Conservation (phyloP, 2,113 vertebrate species). For the Anser cygnoides region DNA sequence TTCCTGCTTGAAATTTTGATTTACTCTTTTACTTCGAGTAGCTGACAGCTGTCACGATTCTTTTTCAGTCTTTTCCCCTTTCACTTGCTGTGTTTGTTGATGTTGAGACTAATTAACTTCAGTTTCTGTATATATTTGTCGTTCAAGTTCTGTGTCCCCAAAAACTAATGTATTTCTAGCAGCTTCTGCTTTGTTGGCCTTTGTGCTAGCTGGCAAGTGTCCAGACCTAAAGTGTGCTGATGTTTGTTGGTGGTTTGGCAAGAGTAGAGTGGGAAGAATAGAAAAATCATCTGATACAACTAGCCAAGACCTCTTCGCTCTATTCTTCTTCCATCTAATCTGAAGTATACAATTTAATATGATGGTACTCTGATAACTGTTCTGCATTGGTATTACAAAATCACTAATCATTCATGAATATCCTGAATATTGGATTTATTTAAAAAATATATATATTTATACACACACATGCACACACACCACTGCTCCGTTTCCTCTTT, state of each 20-base stretch:
- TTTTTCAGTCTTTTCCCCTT: neutral
- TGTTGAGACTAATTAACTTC: neutral
- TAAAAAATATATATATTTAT: neutral
- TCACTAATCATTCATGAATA: neutral
- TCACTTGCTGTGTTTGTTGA: neutral
- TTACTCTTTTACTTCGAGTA: neutral
- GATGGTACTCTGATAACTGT: neutral
- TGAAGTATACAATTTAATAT: neutral
- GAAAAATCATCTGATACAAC: neutral
- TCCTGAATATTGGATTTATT: neutral
- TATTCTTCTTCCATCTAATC: neutral
- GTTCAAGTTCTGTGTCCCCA: neutral
- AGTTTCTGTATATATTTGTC: neutral
- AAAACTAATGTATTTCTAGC: neutral
- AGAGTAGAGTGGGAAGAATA: neutral
- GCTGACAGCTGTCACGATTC: neutral
- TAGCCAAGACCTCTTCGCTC: neutral
- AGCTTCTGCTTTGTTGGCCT: neutral
- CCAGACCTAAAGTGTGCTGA: neutral
- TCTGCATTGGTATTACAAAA: neutral
- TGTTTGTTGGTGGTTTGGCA: constrained; percentile 12
- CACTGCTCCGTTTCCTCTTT: constrained; percentile 25
- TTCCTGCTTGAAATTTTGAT: neutral
- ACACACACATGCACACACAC: neutral
- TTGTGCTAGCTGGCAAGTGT: neutral